Conservation (phyloP, 2,113 vertebrate genomes). For the Tachuris rubrigastra region DNA sequence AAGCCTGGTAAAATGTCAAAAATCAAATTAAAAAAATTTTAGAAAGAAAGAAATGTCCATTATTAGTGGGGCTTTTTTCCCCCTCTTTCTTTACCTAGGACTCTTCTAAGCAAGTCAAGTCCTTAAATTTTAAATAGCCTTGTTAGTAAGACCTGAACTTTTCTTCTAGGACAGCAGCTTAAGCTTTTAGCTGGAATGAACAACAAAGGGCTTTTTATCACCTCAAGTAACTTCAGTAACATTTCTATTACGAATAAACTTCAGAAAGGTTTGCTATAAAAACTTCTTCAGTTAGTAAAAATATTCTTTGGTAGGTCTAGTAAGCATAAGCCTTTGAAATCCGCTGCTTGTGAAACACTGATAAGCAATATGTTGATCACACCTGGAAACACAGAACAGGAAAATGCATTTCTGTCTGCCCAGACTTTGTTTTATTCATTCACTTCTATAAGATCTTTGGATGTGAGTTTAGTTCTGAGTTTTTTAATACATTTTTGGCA, state of each 20-base stretch:
- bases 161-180: background rate
- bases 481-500: background rate
- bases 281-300: background rate
- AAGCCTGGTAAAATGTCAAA: background rate
- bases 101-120: background rate
- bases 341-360: background rate
- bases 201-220: background rate
- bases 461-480: background rate
- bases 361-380: background rate
- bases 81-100: background rate
- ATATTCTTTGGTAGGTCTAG: background rate
- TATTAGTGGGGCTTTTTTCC: background rate
- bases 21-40: background rate
- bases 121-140: background rate
- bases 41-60: background rate
- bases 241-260: background rate
- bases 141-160: background rate
- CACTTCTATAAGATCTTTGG: background rate
- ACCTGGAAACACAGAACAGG: background rate
- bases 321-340: background rate
- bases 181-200: background rate
- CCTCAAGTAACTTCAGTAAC: background rate
- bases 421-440: background rate
- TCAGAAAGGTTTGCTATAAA: background rate
- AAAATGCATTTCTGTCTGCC: background rate